phyloP scores from a whole-genome alignment of 2,113 vertebrate genomes.

The Cynoglossus semilaevis region DNA sequence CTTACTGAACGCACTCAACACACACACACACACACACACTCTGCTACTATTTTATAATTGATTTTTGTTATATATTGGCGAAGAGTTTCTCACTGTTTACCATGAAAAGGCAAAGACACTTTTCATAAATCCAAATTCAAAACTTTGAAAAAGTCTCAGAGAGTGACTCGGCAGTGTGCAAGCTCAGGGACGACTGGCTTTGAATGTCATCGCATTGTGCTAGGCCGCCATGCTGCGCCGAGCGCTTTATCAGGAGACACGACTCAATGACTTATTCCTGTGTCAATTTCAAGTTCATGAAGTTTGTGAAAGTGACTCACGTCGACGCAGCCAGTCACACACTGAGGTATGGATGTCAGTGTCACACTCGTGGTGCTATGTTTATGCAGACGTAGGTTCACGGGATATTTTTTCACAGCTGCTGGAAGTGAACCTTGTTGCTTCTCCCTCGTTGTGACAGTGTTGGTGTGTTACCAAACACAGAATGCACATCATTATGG shows the following conservation, averaged over 20 bases:
- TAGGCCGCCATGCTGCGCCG: background rate
- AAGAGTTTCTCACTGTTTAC: constrained; percentile 3
- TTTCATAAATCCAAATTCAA: constrained; percentile 28
- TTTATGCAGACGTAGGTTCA: background rate
- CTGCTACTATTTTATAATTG: constrained; percentile 16
- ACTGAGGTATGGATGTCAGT: background rate
- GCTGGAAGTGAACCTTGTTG: constrained; percentile 2
- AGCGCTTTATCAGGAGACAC: background rate
- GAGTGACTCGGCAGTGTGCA: constrained; percentile 5
- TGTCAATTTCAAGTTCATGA: constrained; percentile 17
- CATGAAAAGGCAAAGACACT: constrained; percentile 20
- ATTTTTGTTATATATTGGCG: constrained; percentile 14
- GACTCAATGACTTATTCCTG: constrained; percentile 4
- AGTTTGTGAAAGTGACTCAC: constrained; percentile 14
- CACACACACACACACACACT: background rate
- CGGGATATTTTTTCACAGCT: constrained; percentile 9
- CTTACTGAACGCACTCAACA: no score
- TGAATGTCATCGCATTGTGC: constrained; percentile 17
- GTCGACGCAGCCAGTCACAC: background rate
- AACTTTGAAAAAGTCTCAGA: constrained; percentile 16
- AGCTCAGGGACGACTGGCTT: constrained; percentile 8
- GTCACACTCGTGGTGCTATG: background rate
- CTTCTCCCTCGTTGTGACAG: background rate
- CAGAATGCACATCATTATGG: background rate
- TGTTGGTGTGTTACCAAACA: constrained; percentile 5